Conservation (phyloP, 2,113 vertebrate genomes). For the Sphyrna mokarran region DNA sequence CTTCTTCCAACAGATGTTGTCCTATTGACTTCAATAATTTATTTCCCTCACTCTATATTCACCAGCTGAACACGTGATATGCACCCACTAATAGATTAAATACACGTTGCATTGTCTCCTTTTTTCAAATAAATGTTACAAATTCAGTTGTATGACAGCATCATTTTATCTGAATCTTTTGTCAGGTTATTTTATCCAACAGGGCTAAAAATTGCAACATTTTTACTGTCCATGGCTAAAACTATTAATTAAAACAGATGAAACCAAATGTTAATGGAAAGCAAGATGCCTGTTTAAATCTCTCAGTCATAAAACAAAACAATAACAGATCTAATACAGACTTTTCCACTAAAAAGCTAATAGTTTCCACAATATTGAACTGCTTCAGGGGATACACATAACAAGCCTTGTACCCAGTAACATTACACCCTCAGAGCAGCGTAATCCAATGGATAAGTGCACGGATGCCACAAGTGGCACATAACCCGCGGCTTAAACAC, state of each 20-base stretch:
- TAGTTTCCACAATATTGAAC: conserved; percentile 28
- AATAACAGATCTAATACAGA: conserved; percentile 11
- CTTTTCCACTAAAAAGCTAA: conserved; percentile 21
- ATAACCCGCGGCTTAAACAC: not conserved
- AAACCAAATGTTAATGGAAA: conserved; percentile 32
- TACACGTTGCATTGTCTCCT: not conserved
- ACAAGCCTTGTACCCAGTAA: not conserved
- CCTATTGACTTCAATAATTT: not conserved
- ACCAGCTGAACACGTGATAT: not conserved
- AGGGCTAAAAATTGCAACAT: not conserved
- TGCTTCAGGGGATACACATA: not conserved
- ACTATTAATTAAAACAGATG: not conserved
- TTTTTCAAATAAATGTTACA: not conserved
- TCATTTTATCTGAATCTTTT: not conserved
- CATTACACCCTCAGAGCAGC: not conserved
- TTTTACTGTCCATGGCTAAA: not conserved
- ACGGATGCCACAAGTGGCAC: not conserved
- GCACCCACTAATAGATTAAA: not conserved
- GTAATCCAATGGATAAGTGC: no score
- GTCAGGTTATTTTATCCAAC: not conserved
- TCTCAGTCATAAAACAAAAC: conserved; percentile 25
- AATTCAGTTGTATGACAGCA: not conserved
- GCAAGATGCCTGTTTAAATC: conserved; percentile 18
- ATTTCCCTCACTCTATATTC: not conserved
- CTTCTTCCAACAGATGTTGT: not conserved